phyloP scores from a whole-genome alignment of 2,888 invertebrate species.

The Clivina fossor region DNA sequence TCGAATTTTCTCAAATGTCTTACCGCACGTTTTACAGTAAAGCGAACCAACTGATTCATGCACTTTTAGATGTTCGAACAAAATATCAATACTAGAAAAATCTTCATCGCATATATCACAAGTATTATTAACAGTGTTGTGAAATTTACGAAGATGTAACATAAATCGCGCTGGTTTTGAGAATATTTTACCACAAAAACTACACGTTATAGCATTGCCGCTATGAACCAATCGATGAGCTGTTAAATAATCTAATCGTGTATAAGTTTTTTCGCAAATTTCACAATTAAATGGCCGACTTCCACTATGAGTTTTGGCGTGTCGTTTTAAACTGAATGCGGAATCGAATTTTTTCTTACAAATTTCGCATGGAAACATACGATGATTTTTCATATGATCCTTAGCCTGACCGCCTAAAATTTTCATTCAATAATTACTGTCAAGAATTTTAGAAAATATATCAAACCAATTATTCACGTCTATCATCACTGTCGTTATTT shows the following conservation, averaged over 20 bases:
- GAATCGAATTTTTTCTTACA: background rate
- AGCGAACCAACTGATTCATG: background rate
- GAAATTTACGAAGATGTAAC: slow-evolving; percentile 2
- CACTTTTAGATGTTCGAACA: background rate
- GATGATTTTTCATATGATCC: background rate
- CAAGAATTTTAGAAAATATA: background rate
- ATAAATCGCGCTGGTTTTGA: slow-evolving; percentile 3
- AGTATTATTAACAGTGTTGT: background rate
- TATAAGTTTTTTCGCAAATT: background rate
- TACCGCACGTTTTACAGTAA: slow-evolving; percentile 1
- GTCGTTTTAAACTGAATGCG: slow-evolving; percentile 2
- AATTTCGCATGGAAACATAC: background rate
- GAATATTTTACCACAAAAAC: slow-evolving; percentile 8
- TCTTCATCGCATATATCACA: background rate
- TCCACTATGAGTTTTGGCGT: slow-evolving; percentile 1
- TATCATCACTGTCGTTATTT: background rate
- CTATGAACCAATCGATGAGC: background rate
- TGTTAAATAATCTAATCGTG: background rate
- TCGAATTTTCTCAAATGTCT: background rate
- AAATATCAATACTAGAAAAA: background rate
- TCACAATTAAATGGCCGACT: background rate
- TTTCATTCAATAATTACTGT: background rate
- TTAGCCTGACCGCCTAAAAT: background rate
- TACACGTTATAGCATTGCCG: background rate
- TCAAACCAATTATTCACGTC: background rate